Evolutionary conservation across 2,113 vertebrate species (phyloP), one percentile per base, ranked within the genome.

Genomic region (Nerophis lumbriciformis): DNA sequence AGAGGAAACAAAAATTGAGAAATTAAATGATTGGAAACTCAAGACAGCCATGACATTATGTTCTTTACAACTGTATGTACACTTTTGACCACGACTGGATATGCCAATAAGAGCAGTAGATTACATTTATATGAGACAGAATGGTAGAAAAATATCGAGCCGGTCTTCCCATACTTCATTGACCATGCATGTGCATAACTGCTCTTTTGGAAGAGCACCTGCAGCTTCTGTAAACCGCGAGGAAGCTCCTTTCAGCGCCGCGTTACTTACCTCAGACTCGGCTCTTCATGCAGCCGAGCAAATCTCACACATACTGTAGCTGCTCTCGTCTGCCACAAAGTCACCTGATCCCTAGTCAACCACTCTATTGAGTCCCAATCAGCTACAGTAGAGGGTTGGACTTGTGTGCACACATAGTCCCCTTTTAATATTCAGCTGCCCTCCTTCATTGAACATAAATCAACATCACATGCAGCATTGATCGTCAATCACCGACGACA

Each of bases 401-500:
- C 63, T 69, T 68, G 57, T 48, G 28, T 16, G 2, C 39, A n/a
- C 47, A 4, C 42, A 62, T 60, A 61, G 56, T 68, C 66, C 70
- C 64, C 63, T 48, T 75, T 79, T 76, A 80, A 85, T 85, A 84
- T 83, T 78, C 48, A 49, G 66, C 71, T 77, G 77, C 75, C 74
- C 71, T 4, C 61, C 74, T 76, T 69, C 76, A 80, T 85, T 69
- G 84, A 85, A 78, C 83, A 82, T 86, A 79, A 85, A 88, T 88
- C 85, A 88, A 75, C 79, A 72, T 83, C 83, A 71, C 65, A 61
- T 78, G 70, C 53, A 3, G 65, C 77, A 88, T 85, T 66, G 83
- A 86, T 86, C 81, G 80, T 85, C 85, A 85, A 87, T 87, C 87
- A 86, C 73, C 74, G 16, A 73, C 79, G 79, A 82, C 84, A 78